These are phyloP conservation scores for Callionymus lyra DNA, from an alignment of 2,113 vertebrate species.

Conservation along the genomic window DNA sequence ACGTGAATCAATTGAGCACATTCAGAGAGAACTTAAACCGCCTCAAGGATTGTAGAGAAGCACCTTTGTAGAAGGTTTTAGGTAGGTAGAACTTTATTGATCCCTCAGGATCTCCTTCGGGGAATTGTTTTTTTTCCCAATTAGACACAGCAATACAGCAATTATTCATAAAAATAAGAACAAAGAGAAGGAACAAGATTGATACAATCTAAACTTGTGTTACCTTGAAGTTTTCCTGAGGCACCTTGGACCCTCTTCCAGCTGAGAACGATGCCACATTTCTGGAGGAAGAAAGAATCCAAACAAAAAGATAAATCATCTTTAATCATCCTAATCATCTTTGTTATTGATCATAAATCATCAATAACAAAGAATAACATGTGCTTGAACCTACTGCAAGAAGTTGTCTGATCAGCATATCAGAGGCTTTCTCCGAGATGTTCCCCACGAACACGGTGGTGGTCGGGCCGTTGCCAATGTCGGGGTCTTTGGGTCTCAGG, in stretches of 20 bases:
- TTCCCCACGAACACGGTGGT: conserved; percentile 98
- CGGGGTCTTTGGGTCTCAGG: conserved; percentile 76
- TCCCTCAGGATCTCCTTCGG: too few relatives aligned
- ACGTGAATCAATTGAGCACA: too few relatives aligned
- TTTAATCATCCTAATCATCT: not conserved
- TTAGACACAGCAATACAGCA: too few relatives aligned
- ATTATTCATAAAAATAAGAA: too few relatives aligned
- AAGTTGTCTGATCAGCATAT: conserved; percentile 95
- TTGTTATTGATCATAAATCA: not conserved
- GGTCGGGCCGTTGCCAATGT: conserved; percentile 82
- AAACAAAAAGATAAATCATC: not conserved
- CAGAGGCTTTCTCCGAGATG: conserved; percentile 96
- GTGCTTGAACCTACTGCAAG: conserved; percentile 76
- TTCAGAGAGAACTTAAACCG: too few relatives aligned
- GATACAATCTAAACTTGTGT: too few relatives aligned
- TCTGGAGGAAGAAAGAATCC: conserved; percentile 45
- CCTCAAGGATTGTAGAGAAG: too few relatives aligned
- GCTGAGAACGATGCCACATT: conserved; percentile 97
- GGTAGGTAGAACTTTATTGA: too few relatives aligned
- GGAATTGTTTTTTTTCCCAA: too few relatives aligned
- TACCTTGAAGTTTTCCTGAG: conserved; percentile 99
- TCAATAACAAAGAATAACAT: not conserved
- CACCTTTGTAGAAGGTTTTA: too few relatives aligned
- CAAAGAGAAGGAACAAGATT: too few relatives aligned
- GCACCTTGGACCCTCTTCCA: conserved; percentile 98